Conservation (phyloP, 1,140 invertebrate species). For the Acromyrmex echinatior region DNA sequence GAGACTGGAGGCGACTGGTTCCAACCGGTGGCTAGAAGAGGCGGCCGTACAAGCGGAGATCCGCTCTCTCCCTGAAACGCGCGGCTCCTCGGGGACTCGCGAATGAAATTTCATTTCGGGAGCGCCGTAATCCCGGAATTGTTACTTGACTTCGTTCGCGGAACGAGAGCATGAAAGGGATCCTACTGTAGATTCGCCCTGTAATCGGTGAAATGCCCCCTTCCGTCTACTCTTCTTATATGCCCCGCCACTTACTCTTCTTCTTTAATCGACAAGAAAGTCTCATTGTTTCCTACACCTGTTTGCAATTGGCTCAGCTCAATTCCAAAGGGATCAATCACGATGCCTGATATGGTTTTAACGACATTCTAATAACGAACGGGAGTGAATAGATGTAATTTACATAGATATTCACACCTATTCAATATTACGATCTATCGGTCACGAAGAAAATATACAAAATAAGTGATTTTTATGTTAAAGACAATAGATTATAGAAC, state of each 20-base stretch:
- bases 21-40: conserved; percentile 50
- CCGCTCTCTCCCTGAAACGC: conserved; percentile 70
- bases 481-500: not conserved
- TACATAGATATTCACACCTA: conserved; percentile 39
- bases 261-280: conserved; percentile 59
- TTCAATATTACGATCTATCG: not conserved
- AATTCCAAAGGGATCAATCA: conserved; percentile 49
- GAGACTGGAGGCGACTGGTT: conserved; percentile 74
- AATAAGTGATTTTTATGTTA: not conserved
- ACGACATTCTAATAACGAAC: conserved; percentile 55
- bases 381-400: conserved; percentile 61
- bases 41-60: conserved; percentile 36
- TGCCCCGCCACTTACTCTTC: conserved; percentile 8
- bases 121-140: conserved; percentile 80
- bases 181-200: conserved; percentile 70
- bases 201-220: conserved; percentile 73
- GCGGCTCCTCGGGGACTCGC: conserved; percentile 72
- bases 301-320: conserved; percentile 69
- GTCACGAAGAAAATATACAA: not conserved
- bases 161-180: conserved; percentile 75
- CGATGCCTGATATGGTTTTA: conserved; percentile 56
- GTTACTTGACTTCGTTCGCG: conserved; percentile 79
- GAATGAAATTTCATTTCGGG: conserved; percentile 82
- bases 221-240: not conserved
- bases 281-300: conserved; percentile 74